Percentiles rank a stretch among this genome's conserved stretches.
Evolutionary conservation across 2,888 invertebrate species (phyloP).

Genomic region (Cryptophagus acutangulus): DNA sequence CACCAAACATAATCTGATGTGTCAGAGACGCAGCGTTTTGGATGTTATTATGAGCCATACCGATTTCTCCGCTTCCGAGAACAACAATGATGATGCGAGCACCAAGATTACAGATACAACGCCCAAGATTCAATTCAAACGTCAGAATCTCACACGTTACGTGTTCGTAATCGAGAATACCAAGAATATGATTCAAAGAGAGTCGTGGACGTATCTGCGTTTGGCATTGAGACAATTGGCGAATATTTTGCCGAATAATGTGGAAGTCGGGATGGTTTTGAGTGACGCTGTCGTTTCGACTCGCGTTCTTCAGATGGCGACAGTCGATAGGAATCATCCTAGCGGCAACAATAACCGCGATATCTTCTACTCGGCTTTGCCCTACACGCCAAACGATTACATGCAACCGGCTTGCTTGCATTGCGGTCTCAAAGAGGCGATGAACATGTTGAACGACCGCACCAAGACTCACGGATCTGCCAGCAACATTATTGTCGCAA

Average conservation of each 20-base stretch:
- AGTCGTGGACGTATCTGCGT: slow-evolving; percentile 57
- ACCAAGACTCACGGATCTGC: slow-evolving; percentile 48
- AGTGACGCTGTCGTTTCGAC: slow-evolving; percentile 46
- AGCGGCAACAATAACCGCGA: slow-evolving; percentile 30
- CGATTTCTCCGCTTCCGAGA: slow-evolving; percentile 48
- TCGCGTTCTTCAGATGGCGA: slow-evolving; percentile 41
- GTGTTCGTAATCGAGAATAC: slow-evolving; percentile 57
- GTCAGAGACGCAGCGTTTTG: slow-evolving; percentile 55
- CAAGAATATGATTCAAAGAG: slow-evolving; percentile 54
- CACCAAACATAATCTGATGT: slow-evolving; percentile 62
- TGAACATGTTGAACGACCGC: slow-evolving; percentile 50
- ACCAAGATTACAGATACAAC: slow-evolving; percentile 47
- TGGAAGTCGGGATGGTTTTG: slow-evolving; percentile 52
- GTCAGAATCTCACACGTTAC: slow-evolving; percentile 52
- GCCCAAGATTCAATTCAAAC: slow-evolving; percentile 51
- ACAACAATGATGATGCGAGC: slow-evolving; percentile 30
- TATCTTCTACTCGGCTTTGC: slow-evolving; percentile 43
- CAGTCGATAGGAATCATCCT: slow-evolving; percentile 36
- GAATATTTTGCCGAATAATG: slow-evolving; percentile 51
- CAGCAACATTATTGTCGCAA: slow-evolving; percentile 52
- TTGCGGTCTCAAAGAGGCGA: slow-evolving; percentile 47
- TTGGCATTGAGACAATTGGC: slow-evolving; percentile 57
- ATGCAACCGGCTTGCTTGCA: slow-evolving; percentile 50
- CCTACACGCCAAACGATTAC: slow-evolving; percentile 52
- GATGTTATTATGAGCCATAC: slow-evolving; percentile 54